Conservation (phyloP, 2,888 invertebrate species). For the Lampropteryx suffumata region DNA sequence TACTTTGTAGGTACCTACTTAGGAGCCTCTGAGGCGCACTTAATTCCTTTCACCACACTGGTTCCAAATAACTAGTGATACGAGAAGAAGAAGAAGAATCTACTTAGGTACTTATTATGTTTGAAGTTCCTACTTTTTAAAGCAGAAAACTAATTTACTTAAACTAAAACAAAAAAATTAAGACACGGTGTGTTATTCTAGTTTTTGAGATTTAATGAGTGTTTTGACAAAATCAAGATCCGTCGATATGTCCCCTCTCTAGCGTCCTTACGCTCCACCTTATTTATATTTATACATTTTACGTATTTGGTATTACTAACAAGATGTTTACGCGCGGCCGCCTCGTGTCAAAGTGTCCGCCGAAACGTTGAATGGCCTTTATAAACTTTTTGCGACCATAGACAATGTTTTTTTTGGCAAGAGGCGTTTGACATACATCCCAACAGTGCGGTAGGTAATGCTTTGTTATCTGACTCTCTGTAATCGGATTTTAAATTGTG, state of each 20-base stretch:
- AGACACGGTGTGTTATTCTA: too few relatives aligned
- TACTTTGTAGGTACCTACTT: too few relatives aligned
- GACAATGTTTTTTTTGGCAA: conserved; percentile 48
- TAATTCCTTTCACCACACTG: too few relatives aligned
- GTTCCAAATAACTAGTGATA: too few relatives aligned
- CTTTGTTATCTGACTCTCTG: conserved; percentile 39
- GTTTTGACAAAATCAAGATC: conserved; percentile 2
- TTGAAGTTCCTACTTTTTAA: too few relatives aligned
- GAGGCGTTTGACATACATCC: conserved; percentile 36
- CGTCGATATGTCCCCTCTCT: conserved; percentile 27
- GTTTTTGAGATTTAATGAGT: too few relatives aligned
- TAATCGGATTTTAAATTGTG: conserved; percentile 39
- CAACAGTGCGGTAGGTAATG: conserved; percentile 46
- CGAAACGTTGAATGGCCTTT: conserved; percentile 49
- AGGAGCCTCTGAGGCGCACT: too few relatives aligned
- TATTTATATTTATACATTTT: conserved; percentile 75
- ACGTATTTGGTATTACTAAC: conserved; percentile 76
- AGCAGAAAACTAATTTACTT: too few relatives aligned
- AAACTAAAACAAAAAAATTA: too few relatives aligned
- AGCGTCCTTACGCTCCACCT: conserved; percentile 45
- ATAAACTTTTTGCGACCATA: conserved; percentile 46
- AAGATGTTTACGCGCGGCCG: conserved; percentile 66
- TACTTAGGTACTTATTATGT: too few relatives aligned
- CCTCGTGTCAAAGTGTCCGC: conserved; percentile 63
- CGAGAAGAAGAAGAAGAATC: too few relatives aligned